These are phyloP conservation scores for Brachionus angularis DNA, from an alignment of 1,140 invertebrate genomes.

Conservation along the genomic window DNA sequence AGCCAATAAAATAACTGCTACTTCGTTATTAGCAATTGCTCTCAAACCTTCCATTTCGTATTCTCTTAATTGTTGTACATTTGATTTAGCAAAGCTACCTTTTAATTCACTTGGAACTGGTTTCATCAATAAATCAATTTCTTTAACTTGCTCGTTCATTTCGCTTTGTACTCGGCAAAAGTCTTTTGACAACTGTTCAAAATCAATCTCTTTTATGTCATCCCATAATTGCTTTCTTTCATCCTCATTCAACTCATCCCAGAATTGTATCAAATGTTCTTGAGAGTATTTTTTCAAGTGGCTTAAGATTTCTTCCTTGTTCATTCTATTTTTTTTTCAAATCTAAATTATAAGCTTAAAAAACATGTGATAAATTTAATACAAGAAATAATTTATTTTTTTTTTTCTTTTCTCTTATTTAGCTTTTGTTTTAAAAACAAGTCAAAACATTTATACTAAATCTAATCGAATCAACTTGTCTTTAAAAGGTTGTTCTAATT, in stretches of 20 bases:
- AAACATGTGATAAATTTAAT: no score
- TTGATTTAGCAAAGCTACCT: background rate
- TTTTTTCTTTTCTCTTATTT: no score
- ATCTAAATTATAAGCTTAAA: no score
- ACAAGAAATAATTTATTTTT: no score
- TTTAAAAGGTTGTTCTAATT: no score
- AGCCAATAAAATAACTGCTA: slow-evolving; percentile 77
- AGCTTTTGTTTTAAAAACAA: no score
- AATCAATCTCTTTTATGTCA: slow-evolving; percentile 32
- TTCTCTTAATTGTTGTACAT: background rate
- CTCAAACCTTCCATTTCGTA: slow-evolving; percentile 60
- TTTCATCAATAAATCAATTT: slow-evolving; percentile 29
- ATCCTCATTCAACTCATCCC: slow-evolving; percentile 14
- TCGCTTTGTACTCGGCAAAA: background rate
- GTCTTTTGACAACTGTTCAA: slow-evolving; percentile 12
- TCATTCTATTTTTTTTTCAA: no score
- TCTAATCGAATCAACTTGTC: no score
- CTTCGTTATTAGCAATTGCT: slow-evolving; percentile 70
- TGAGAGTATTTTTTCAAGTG: slow-evolving; percentile 2
- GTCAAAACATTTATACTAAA: no score
- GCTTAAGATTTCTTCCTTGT: slow-evolving; percentile 13
- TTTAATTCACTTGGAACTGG: slow-evolving; percentile 33
- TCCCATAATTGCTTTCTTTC: background rate
- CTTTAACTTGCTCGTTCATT: background rate
- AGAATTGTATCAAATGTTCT: slow-evolving; percentile 34